Base-by-base conservation (phyloP, 2,888 invertebrate species). In the Euspilapteryx auroguttella region DNA sequence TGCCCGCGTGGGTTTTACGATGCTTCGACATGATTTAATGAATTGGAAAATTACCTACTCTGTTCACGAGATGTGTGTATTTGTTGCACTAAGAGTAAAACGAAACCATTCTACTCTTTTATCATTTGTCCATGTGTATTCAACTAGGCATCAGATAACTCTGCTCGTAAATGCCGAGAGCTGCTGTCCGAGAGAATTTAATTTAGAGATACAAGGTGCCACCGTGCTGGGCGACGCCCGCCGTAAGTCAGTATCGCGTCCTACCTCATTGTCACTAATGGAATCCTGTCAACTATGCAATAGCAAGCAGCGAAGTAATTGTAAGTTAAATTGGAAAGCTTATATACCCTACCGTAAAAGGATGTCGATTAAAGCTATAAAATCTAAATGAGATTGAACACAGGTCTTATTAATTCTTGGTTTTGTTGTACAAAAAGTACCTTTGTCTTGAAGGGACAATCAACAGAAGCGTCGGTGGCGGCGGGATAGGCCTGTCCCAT, bases 1-100 rank as follows among this genome's bases (percentile, higher is more conserved):
- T n/a, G 41, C 42, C 63, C 68, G 66, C 65, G 68, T 68, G 66
- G 57, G 53, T 55, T n/a, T n/a, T n/a, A n/a, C n/a, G n/a, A n/a
- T n/a, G n/a, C n/a, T n/a, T n/a, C n/a, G 54, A 55, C 56, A 49
- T 50, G 48, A 52, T 55, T 63, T 63, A 66, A 69, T 64, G 66
- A 51, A 42, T 55, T 42, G 59, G 62, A 69, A 69, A 66, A 68
- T 65, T 55, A 64, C 56, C 49, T 39, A n/a, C n/a, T n/a, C n/a
- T n/a, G n/a, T n/a, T n/a, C n/a, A n/a, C n/a, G n/a, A n/a, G n/a
- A n/a, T n/a, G n/a, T n/a, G n/a, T n/a, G n/a, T n/a, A n/a, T n/a
- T n/a, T n/a, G n/a, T n/a, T n/a, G n/a, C n/a, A n/a, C n/a, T n/a
- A 27, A 12, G 13, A 13, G 27, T 27, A 12, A 21, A 12, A 35